Evolutionary conservation across 2,888 invertebrate genomes (phyloP), one percentile per base, ranked within the genome.

Genomic region (Lithophane semibrunnea): DNA sequence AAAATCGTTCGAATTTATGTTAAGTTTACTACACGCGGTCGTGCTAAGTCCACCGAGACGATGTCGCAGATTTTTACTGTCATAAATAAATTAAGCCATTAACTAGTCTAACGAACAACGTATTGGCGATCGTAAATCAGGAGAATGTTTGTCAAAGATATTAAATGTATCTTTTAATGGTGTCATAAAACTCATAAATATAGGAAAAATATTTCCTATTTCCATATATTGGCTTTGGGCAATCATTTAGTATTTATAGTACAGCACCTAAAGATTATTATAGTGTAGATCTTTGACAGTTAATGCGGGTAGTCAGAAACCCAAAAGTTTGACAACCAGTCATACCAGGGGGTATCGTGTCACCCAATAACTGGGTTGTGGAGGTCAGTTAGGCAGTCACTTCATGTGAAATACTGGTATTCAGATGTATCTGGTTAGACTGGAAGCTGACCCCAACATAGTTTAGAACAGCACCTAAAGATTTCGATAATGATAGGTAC

Each of bases 81-180:
- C 29, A 10, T 16, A 7, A 12, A 10, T 16, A 7, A 12, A 52
- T 21, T 68, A 10, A 1, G 3, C 16, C 37, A 37, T 65, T 37
- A 21, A 16, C 29, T 68, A 68, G 58, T 69, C 56, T 54, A 42
- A 47, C 56, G 21, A 47, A 58, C 13, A 47, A 49, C 49, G 49
- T 47, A 67, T 70, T 58, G 58, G 12, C 12, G 61, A 37, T 79
- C 86, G 66, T 84, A 86, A 84, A 86, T 75, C 49, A 13, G 29
- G 12, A 49, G 37, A 77, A 87, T 91, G 89, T 93, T 93, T 92
- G 89, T 91, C 87, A 79, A 90, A 82, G 86, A 91, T 93, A 94
- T 93, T 92, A 91, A 90, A 84, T 83, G 77, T 76, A 42, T 79
- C 73, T 76, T 88, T 91, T 93, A 90, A 91, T 89, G 88, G 83